Evolutionary conservation across 2,797 vertebrate genomes (phyloP).

Genomic region (Leptatherina wallacei): DNA sequence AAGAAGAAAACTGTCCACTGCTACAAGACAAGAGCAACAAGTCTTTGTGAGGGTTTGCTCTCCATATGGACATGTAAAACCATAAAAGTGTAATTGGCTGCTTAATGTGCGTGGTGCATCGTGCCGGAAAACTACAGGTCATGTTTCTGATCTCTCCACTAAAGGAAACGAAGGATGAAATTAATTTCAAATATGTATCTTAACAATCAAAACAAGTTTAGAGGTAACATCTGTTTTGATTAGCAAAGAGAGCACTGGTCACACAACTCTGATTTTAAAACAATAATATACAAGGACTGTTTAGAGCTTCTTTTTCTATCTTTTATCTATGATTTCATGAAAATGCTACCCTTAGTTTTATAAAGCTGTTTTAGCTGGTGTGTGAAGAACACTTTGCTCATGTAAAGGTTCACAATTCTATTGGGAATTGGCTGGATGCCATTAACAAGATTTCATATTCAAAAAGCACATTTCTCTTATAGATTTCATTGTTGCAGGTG

Average conservation of each 20-base stretch:
- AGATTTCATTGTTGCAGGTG: background rate
- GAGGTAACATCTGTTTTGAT: slow-evolving; percentile 18
- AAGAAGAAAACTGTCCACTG: background rate
- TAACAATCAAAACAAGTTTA: slow-evolving; percentile 1
- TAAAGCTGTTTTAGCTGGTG: background rate
- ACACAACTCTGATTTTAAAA: background rate
- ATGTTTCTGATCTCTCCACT: background rate
- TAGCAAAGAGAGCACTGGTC: background rate
- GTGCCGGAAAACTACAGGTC: slow-evolving; percentile 2
- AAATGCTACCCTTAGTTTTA: background rate
- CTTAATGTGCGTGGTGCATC: background rate
- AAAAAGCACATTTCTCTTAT: background rate
- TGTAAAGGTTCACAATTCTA: background rate
- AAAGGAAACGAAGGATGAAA: slow-evolving; percentile 14
- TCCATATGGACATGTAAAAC: background rate
- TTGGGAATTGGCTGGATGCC: background rate
- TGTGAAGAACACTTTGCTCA: background rate
- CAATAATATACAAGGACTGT: background rate
- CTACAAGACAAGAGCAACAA: slow-evolving; percentile 3
- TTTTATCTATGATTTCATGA: background rate
- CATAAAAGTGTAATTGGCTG: slow-evolving; percentile 14
- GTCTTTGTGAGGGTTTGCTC: slow-evolving; percentile 7
- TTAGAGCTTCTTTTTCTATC: background rate
- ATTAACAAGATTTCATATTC: background rate
- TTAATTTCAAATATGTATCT: slow-evolving; percentile 2